Base-by-base conservation (phyloP, 2,113 vertebrate genomes). In the Excalfactoria chinensis region DNA sequence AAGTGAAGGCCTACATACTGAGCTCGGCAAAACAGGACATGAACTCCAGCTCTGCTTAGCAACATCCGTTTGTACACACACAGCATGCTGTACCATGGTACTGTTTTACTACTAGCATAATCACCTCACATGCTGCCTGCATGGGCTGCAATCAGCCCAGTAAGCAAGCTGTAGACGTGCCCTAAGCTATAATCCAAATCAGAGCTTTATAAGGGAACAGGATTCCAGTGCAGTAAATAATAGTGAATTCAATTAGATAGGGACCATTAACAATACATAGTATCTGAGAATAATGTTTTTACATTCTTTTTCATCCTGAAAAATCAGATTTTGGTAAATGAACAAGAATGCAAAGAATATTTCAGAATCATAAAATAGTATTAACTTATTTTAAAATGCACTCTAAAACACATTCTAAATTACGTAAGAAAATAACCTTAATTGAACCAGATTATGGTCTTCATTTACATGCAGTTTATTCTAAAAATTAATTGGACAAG, bases 401-500 rank as follows among this genome's bases (percentile, higher is more conserved):
- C 72, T 74, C 64, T 84, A 40, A 66, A 86, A 60, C 0, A 2
- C 11, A 37, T 43, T 83, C 5, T 41, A 83, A 79, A 11, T 84
- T 83, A 78, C 16, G 60, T 48, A 23, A 11, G 13, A 89, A 89
- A 90, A 72, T 26, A 76, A 74, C 41, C 28, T 76, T 66, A 76
- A 20, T 79, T 81, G 8, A 90, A 84, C 20, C 46, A 9, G 0
- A 49, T 7, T 84, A 84, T 2, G 30, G 78, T 34, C 40, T 93
- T 84, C 43, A 80, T 12, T 73, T 74, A 70, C 14, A 76, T 34
- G 72, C 1, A 14, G 3, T 70, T 92, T 95, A 89, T 72, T 89
- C 71, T 58, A 32, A 62, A 81, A 96, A 84, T 71, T 17, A 68
- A 58, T 60, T 83, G 11, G 9, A 53, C 63, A 84, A 86, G 35